Conservation (phyloP, 2,113 vertebrate species). For the Albula goreensis region DNA sequence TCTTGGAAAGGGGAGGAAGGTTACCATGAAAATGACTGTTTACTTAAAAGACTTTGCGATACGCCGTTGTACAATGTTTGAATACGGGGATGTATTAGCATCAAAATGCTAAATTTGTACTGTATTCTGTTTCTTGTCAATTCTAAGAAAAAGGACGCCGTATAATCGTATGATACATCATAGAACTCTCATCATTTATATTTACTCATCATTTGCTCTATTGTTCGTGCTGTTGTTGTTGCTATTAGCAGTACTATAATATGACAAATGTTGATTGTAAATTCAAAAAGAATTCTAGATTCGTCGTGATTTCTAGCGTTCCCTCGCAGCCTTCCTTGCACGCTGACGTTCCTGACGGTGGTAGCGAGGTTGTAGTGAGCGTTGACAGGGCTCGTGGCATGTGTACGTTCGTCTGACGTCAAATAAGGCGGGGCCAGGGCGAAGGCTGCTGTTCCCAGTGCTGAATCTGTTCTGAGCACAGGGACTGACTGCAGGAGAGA, state of each 20-base stretch:
- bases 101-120: background rate
- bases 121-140: background rate
- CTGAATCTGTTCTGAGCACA: slow-evolving; percentile 9
- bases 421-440: slow-evolving; percentile 29
- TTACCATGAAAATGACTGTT: background rate
- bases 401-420: slow-evolving; percentile 20
- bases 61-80: background rate
- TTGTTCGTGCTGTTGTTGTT: too few species aligned
- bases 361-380: background rate
- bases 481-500: slow-evolving; percentile 21
- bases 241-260: too few species aligned
- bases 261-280: too few species aligned
- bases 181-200: too few species aligned
- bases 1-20: background rate
- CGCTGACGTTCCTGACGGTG: background rate
- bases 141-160: background rate
- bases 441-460: slow-evolving; percentile 27
- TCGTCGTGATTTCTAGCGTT: background rate
- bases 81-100: background rate
- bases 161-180: too few species aligned
- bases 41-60: background rate
- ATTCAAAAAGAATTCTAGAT: too few species aligned
- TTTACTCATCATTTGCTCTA: too few species aligned
- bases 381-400: background rate
- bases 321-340: background rate